Evolutionary conservation across 2,797 vertebrate genomes (phyloP).

Genomic region (Glyptemys insculpta): DNA sequence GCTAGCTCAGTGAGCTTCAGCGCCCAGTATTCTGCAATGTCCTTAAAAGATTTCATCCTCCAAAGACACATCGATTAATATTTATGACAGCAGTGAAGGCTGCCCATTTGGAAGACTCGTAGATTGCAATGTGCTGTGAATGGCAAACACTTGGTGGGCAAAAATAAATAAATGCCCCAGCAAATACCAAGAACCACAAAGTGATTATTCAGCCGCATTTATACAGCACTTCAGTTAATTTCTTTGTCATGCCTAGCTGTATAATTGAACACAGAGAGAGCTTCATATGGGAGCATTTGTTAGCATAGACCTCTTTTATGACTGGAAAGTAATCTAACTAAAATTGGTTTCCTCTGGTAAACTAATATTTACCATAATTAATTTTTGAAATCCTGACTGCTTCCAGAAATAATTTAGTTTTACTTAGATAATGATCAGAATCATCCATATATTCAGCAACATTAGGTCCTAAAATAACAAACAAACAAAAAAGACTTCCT

Average conservation of each 20-base stretch:
- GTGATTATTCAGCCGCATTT: background rate
- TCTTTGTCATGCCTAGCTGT: constrained; percentile 33
- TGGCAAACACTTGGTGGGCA: constrained; percentile 36
- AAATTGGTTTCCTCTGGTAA: constrained; percentile 43
- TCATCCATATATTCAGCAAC: background rate
- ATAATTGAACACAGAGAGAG: constrained; percentile 31
- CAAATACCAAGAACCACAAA: background rate
- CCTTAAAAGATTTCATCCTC: constrained; percentile 11
- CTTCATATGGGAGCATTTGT: constrained; percentile 25
- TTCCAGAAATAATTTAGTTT: constrained; percentile 57
- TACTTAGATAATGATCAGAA: constrained; percentile 43
- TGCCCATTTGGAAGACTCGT: constrained; percentile 50
- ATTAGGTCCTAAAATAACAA: constrained; percentile 12
- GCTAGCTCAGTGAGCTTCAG: constrained; percentile 32
- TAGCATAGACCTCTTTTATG: constrained; percentile 49
- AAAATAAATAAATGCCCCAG: background rate
- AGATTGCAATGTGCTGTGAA: constrained; percentile 37
- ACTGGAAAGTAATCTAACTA: constrained; percentile 30
- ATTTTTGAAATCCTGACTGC: constrained; percentile 58
- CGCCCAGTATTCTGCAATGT: background rate
- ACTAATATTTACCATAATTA: constrained; percentile 40
- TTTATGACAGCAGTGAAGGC: background rate
- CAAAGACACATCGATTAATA: background rate
- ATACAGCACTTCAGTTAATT: constrained; percentile 34
- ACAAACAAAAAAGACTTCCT: background rate